Conservation (phyloP, 2,888 invertebrate species). For the Cheilosia vernalis region DNA sequence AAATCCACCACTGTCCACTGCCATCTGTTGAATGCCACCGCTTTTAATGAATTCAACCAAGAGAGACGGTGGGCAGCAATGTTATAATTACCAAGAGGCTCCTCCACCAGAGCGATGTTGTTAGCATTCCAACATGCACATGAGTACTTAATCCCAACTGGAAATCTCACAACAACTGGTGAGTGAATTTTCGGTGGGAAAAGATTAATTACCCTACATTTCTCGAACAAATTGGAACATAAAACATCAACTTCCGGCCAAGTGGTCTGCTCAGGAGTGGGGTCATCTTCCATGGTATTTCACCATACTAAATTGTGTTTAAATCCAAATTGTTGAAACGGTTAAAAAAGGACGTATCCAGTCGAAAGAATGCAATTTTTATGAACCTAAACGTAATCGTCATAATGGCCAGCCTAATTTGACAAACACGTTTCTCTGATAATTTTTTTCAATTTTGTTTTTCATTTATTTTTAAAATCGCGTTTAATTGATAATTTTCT, state of each 20-base stretch:
- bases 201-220: slow-evolving; percentile 57
- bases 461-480: slow-evolving; percentile 5
- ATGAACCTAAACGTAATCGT: too few relatives aligned
- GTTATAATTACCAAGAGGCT: slow-evolving; percentile 56
- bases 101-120: slow-evolving; percentile 27
- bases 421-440: slow-evolving; percentile 15
- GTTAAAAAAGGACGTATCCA: slow-evolving; percentile 25
- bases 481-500: slow-evolving; percentile 41
- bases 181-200: slow-evolving; percentile 23
- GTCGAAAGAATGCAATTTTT: too few relatives aligned
- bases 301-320: background rate
- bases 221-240: slow-evolving; percentile 59
- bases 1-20: background rate
- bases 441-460: background rate
- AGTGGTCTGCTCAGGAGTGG: slow-evolving; percentile 6
- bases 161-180: background rate
- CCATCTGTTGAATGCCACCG: background rate
- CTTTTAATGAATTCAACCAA: slow-evolving; percentile 36
- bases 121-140: slow-evolving; percentile 72
- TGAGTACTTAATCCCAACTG: slow-evolving; percentile 53
- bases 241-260: slow-evolving; percentile 48
- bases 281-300: slow-evolving; percentile 1
- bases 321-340: slow-evolving; percentile 12
- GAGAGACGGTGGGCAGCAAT: slow-evolving; percentile 25
- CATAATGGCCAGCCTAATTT: slow-evolving; percentile 11